Evolutionary conservation across 2,888 invertebrate species (phyloP).

Genomic region (Drosophila multiciliata): DNA sequence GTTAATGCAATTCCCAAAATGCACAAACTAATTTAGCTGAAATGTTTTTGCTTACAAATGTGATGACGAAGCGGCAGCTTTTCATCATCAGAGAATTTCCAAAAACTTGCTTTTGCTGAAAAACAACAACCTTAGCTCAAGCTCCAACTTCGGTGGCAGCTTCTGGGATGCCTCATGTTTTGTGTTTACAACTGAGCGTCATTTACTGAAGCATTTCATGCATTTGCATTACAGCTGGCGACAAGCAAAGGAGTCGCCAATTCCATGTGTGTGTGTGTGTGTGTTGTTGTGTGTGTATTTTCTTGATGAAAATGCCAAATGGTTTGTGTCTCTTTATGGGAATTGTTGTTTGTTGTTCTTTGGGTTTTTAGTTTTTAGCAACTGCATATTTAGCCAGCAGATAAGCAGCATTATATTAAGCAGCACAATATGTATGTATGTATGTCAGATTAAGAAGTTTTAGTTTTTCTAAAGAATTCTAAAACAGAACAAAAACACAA

Average conservation of each 20-base stretch:
- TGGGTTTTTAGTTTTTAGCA: constrained; percentile 64
- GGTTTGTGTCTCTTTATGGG: constrained; percentile 80
- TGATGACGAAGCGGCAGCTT: constrained; percentile 58
- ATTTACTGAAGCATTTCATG: constrained; percentile 53
- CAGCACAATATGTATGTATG: constrained; percentile 8
- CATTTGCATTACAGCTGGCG: constrained; percentile 76
- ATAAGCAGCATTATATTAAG: constrained; percentile 66
- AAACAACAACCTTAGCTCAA: constrained; percentile 19
- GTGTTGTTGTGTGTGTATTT: constrained; percentile 33
- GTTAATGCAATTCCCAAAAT: constrained; percentile 71
- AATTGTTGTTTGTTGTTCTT: constrained; percentile 78
- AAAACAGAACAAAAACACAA: background rate
- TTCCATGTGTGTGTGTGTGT: constrained; percentile 27
- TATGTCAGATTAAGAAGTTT: constrained; percentile 4
- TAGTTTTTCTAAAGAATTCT: constrained; percentile 16
- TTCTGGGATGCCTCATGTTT: constrained; percentile 29
- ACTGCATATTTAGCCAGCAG: constrained; percentile 66
- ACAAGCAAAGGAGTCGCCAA: constrained; percentile 65
- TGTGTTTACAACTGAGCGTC: constrained; percentile 58
- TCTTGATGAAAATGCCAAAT: constrained; percentile 78
- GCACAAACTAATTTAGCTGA: constrained; percentile 77
- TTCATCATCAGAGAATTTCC: constrained; percentile 65
- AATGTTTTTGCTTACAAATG: constrained; percentile 80
- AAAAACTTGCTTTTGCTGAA: constrained; percentile 33
- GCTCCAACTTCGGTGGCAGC: background rate